Evolutionary conservation across 2,113 vertebrate genomes (phyloP), one percentile per base, ranked within the genome.

Genomic region (Stegastes partitus): DNA sequence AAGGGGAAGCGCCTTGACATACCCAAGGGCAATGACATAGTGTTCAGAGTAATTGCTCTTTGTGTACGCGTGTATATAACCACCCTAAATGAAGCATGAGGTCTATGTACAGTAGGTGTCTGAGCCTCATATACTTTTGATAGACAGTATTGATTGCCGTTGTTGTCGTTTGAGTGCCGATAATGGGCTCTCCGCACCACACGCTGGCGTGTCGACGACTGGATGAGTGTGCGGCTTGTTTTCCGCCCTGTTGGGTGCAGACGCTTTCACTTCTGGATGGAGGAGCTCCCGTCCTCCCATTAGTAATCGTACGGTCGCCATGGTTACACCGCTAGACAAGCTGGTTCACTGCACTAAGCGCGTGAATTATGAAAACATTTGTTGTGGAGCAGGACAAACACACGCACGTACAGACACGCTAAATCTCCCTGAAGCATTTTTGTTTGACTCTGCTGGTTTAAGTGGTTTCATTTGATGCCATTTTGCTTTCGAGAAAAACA

Each of bases 341-440:
- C 77, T 49, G 84, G 66, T 84, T 89, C 79, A 57, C 58, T 86
- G 62, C 82, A 78, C 83, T 81, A 72, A 83, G 57, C 9, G 76
- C 18, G 64, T 91, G 79, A 90, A 91, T 91, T 88, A 90, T 91
- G 87, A 82, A 90, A 85, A 81, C 66, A 68, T 67, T 61, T 61
- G 50, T 88, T 84, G 65, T 83, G 61, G 64, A 77, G 57, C 74
- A 68, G 63, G 79, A 61, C 77, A 79, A 11, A 70, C 12, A 11
- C 45, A 21, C 18, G 44, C 22, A 53, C 12, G 34, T 28, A 6
- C 42, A 45, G 2, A 23, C 5, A 42, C 14, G n/a, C 25, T 34
- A 45, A 58, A 42, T n/a, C 23, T 54, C 77, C 72, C 34, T 25
- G 45, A 73, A 57, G 75, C 51, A 19, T 79, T 8, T 34, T 9